Evolutionary conservation across 2,888 invertebrate species (phyloP).

Genomic region (Himalopsyche anomala): DNA sequence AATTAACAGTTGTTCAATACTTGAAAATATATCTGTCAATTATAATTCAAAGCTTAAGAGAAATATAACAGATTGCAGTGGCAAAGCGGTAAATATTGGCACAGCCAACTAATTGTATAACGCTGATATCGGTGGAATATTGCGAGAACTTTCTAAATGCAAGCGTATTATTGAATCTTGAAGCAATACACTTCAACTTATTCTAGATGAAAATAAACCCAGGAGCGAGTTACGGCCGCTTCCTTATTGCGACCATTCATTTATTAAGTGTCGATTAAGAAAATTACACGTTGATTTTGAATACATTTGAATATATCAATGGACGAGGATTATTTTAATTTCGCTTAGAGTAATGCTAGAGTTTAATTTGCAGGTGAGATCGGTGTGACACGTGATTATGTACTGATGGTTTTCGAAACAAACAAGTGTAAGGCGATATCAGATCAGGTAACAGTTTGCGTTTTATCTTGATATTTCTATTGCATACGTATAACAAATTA

Average conservation of each 20-base stretch:
- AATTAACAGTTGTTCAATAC: not conserved
- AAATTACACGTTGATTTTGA: slow-evolving; percentile 23
- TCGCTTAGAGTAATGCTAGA: not conserved
- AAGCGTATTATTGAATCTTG: slow-evolving; percentile 16
- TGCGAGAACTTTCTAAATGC: slow-evolving; percentile 26
- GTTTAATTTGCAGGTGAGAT: not conserved
- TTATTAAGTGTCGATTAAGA: slow-evolving; percentile 37
- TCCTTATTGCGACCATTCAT: slow-evolving; percentile 36
- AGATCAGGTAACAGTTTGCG: not conserved
- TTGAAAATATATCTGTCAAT: slow-evolving; percentile 27
- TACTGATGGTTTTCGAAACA: not conserved
- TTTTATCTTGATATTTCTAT: not conserved
- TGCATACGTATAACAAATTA: not conserved
- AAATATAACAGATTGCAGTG: slow-evolving; percentile 12
- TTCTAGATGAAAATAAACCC: not conserved
- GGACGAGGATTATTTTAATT: not conserved
- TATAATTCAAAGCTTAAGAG: not conserved
- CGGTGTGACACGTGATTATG: not conserved
- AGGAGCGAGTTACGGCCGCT: slow-evolving; percentile 11
- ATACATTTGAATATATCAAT: slow-evolving; percentile 43
- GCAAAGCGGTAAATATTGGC: slow-evolving; percentile 19
- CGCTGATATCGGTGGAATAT: not conserved
- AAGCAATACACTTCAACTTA: slow-evolving; percentile 1
- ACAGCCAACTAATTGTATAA: not conserved
- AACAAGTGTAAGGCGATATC: not conserved